These are phyloP conservation scores for Gadus chalcogrammus DNA, from an alignment of 2,113 vertebrate genomes.

Conservation along the genomic window DNA sequence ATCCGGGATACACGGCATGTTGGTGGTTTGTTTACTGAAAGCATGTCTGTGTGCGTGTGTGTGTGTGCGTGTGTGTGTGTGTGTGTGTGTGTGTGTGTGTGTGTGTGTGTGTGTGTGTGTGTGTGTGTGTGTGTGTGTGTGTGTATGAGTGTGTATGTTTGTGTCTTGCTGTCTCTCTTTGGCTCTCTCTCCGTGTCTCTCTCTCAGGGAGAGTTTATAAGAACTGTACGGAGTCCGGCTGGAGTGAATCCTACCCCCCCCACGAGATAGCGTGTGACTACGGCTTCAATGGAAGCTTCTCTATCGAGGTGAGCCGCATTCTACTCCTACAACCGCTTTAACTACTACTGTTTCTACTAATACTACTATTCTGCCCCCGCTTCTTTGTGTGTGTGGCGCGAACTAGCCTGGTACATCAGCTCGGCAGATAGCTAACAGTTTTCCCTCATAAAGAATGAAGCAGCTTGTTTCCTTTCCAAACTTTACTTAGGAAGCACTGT, in stretches of 20 bases:
- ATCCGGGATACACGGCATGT: too few relatives aligned
- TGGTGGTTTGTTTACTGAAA: too few relatives aligned
- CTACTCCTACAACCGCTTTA: not conserved
- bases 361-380: not conserved
- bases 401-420: too few relatives aligned
- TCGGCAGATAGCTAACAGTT: too few relatives aligned
- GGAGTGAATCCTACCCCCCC: conserved; percentile 76
- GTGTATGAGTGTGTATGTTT: too few relatives aligned
- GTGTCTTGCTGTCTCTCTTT: not conserved
- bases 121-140: not conserved
- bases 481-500: too few relatives aligned
- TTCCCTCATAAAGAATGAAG: too few relatives aligned
- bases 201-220: conserved; percentile 76
- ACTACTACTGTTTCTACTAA: not conserved
- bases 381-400: too few relatives aligned
- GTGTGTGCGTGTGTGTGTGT: not conserved
- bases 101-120: too few relatives aligned
- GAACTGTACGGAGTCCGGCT: conserved; percentile 78
- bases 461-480: too few relatives aligned
- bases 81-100: too few relatives aligned
- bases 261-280: conserved; percentile 77
- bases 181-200: not conserved
- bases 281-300: conserved; percentile 64
- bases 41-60: too few relatives aligned
- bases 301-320: conserved; percentile 27